phyloP scores from a whole-genome alignment of 2,888 invertebrate genomes.

The Plemyria rubiginata region DNA sequence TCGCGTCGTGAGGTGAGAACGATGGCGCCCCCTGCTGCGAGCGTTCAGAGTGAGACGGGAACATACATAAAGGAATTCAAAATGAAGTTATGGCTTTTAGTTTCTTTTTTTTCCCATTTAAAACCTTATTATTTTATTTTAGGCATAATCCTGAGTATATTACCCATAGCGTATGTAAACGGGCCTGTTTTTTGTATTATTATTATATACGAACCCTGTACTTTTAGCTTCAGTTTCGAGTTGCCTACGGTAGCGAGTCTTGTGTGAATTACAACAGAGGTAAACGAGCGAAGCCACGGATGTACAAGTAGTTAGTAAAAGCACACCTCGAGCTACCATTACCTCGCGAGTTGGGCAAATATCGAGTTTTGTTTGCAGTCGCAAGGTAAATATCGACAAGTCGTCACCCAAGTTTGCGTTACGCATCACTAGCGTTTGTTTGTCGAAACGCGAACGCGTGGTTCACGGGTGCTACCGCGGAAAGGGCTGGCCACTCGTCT shows the following conservation, averaged over 20 bases:
- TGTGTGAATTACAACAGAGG: slow-evolving; percentile 66
- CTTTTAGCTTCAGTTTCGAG: slow-evolving; percentile 49
- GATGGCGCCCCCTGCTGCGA: slow-evolving; percentile 82
- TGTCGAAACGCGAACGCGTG: slow-evolving; percentile 65
- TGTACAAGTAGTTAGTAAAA: slow-evolving; percentile 6
- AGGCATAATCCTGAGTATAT: slow-evolving; percentile 61
- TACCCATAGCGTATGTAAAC: slow-evolving; percentile 58
- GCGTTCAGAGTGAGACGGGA: slow-evolving; percentile 77
- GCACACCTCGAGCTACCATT: slow-evolving; percentile 70
- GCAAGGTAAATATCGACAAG: slow-evolving; percentile 80
- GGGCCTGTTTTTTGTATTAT: slow-evolving; percentile 45
- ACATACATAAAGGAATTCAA: slow-evolving; percentile 80
- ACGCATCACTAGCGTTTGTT: slow-evolving; percentile 83
- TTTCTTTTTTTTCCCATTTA: slow-evolving; percentile 69
- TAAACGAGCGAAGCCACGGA: slow-evolving; percentile 22
- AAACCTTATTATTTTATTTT: slow-evolving; percentile 74
- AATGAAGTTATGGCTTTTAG: slow-evolving; percentile 81
- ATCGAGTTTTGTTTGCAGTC: slow-evolving; percentile 79
- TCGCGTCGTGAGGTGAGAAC: slow-evolving; percentile 84
- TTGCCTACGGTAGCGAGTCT: slow-evolving; percentile 73
- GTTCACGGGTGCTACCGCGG: slow-evolving; percentile 70
- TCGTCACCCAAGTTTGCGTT: slow-evolving; percentile 83
- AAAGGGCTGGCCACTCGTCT: slow-evolving; percentile 79
- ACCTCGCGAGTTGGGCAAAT: slow-evolving; percentile 77
- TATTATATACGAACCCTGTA: slow-evolving; percentile 38